Percentiles rank a stretch among this genome's conserved stretches.
phyloP scores from a whole-genome alignment of 2,888 invertebrate genomes.

The Trichogramma dendrolimi region DNA sequence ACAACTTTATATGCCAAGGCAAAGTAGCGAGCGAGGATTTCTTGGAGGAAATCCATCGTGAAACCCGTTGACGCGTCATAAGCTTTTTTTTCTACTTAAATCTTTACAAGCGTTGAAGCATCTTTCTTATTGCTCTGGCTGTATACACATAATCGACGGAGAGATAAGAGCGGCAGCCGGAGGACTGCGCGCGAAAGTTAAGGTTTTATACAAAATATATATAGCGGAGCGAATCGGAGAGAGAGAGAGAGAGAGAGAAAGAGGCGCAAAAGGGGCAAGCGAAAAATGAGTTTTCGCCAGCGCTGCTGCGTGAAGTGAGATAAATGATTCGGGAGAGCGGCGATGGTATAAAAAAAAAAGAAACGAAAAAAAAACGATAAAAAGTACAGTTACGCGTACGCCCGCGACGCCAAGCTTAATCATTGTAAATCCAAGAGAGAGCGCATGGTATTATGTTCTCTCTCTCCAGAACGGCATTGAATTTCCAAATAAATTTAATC shows the following conservation, averaged over 20 bases:
- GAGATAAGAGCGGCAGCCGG: background rate
- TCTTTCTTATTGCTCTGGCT: background rate
- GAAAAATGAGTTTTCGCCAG: constrained; percentile 6
- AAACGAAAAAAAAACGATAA: too few relatives aligned
- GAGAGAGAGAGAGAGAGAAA: constrained; percentile 9
- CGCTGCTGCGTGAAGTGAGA: background rate
- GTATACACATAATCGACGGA: background rate
- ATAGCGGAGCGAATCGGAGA: background rate
- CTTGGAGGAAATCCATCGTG: too few relatives aligned
- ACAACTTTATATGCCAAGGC: too few relatives aligned
- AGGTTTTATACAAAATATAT: background rate
- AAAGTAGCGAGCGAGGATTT: too few relatives aligned
- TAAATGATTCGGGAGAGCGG: background rate
- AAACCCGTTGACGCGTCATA: too few relatives aligned
- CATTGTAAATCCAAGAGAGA: background rate
- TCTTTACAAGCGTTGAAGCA: too few relatives aligned
- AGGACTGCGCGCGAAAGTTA: background rate
- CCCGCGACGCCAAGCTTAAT: background rate
- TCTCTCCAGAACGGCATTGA: too few relatives aligned
- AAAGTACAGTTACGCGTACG: too few relatives aligned
- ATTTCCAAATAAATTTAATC: too few relatives aligned
- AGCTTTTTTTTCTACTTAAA: too few relatives aligned
- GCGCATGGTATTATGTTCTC: too few relatives aligned
- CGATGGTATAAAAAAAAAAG: too few relatives aligned
- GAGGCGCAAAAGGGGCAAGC: background rate